phyloP scores from a whole-genome alignment of 2,888 invertebrate genomes.

The Augochlorella aurata region DNA sequence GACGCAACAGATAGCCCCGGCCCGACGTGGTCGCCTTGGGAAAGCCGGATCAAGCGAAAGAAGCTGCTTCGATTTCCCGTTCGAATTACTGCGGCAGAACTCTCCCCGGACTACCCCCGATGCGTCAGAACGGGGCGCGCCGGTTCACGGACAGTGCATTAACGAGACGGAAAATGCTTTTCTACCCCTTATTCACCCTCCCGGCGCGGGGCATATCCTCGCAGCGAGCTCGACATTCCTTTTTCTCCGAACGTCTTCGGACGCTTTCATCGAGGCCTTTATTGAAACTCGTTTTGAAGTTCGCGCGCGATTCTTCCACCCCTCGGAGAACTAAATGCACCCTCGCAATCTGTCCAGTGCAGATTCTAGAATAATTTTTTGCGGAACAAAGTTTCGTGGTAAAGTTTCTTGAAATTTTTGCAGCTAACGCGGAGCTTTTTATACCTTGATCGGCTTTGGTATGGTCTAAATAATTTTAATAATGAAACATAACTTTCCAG shows the following conservation, averaged over 20 bases:
- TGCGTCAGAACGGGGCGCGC: constrained; percentile 5
- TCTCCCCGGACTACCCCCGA: constrained; percentile 4
- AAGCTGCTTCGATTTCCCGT: constrained; percentile 37
- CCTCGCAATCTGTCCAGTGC: too few species aligned
- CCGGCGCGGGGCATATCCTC: neutral
- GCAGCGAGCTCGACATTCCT: neutral
- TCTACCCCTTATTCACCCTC: neutral
- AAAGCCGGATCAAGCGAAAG: neutral
- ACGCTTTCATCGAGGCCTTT: neutral
- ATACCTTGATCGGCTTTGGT: too few species aligned
- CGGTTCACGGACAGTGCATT: neutral
- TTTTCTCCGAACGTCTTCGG: neutral
- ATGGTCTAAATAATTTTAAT: too few species aligned
- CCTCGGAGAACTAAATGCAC: neutral
- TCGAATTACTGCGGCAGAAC: constrained; percentile 38
- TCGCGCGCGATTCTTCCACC: neutral
- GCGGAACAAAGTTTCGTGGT: too few species aligned
- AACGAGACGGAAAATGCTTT: neutral
- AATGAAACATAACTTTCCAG: too few species aligned
- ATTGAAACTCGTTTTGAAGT: neutral
- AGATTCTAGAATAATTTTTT: neutral
- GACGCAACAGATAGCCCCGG: constrained; percentile 52
- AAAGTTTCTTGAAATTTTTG: too few species aligned
- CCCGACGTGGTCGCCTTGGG: neutral
- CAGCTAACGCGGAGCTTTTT: too few species aligned